These are phyloP conservation scores for Drosophila formosana DNA, from an alignment of 2,888 invertebrate species.

Conservation along the genomic window DNA sequence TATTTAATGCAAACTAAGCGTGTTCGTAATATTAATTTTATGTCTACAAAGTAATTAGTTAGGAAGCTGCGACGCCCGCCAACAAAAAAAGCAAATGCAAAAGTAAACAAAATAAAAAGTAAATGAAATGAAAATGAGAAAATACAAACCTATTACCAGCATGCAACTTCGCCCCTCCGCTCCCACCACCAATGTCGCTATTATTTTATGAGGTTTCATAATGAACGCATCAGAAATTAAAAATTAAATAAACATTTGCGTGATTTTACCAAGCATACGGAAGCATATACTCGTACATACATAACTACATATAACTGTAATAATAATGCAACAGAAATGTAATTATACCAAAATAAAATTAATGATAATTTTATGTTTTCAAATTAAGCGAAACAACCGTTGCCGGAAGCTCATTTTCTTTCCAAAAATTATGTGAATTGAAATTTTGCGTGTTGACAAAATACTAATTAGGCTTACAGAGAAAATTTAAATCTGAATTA, in stretches of 20 bases:
- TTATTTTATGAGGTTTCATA: constrained; percentile 54
- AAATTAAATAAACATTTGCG: constrained; percentile 70
- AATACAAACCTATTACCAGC: constrained; percentile 6
- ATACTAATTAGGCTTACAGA: neutral
- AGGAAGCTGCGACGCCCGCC: constrained; percentile 40
- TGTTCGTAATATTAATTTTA: constrained; percentile 75
- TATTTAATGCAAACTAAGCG: constrained; percentile 77
- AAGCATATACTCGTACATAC: constrained; percentile 44
- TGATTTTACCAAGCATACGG: constrained; percentile 72
- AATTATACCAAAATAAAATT: constrained; percentile 78
- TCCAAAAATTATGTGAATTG: constrained; percentile 6
- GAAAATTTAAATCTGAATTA: no score
- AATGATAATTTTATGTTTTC: constrained; percentile 77
- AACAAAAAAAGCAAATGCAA: neutral
- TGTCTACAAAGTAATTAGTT: constrained; percentile 46
- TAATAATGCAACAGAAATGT: constrained; percentile 66
- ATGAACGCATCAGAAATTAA: constrained; percentile 54
- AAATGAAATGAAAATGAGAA: neutral
- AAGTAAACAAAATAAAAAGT: neutral
- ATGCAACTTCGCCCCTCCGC: constrained; percentile 35
- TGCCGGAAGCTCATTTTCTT: constrained; percentile 11
- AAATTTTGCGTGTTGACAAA: constrained; percentile 2
- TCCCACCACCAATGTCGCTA: constrained; percentile 32
- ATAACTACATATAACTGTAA: constrained; percentile 39
- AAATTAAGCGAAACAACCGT: constrained; percentile 66